Conservation (phyloP, 2,113 vertebrate genomes). For the Syngnathoides biaculeatus region DNA sequence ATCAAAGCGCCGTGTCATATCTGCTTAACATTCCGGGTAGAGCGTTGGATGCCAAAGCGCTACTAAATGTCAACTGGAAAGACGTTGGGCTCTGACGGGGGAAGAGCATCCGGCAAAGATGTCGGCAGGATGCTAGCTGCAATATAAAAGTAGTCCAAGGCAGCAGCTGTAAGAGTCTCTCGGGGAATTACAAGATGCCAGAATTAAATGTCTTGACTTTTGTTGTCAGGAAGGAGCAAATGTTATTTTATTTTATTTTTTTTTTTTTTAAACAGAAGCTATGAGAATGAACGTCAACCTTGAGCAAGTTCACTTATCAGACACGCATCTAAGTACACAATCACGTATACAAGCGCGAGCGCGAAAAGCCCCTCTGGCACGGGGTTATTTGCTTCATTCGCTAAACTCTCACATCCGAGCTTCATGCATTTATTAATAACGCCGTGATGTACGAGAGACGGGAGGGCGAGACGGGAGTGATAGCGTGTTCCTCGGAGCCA, state of each 20-base stretch:
- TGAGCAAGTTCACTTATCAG: constrained; percentile 20
- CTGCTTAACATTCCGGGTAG: constrained; percentile 69
- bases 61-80: constrained; percentile 62
- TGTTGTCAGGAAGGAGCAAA: constrained; percentile 58
- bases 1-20: constrained; percentile 66
- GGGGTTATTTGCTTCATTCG: constrained; percentile 22
- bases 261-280: constrained; percentile 13
- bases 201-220: constrained; percentile 56
- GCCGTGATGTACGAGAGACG: constrained; percentile 12
- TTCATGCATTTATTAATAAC: constrained; percentile 39
- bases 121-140: constrained; percentile 30
- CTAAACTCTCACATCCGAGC: constrained; percentile 17
- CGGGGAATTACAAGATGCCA: constrained; percentile 33
- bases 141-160: constrained; percentile 38
- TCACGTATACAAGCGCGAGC: neutral
- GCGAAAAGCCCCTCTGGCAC: neutral
- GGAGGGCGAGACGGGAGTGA: constrained; percentile 6
- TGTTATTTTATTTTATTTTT: constrained; percentile 16
- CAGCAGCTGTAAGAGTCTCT: constrained; percentile 52
- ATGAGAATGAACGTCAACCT: constrained; percentile 32
- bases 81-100: constrained; percentile 22
- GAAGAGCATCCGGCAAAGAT: constrained; percentile 17
- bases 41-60: constrained; percentile 24
- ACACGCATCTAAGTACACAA: constrained; percentile 13
- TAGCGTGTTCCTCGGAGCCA: constrained; percentile 29